Base-by-base conservation (phyloP, 2,797 vertebrate genomes). In the Bufotes viridis region DNA sequence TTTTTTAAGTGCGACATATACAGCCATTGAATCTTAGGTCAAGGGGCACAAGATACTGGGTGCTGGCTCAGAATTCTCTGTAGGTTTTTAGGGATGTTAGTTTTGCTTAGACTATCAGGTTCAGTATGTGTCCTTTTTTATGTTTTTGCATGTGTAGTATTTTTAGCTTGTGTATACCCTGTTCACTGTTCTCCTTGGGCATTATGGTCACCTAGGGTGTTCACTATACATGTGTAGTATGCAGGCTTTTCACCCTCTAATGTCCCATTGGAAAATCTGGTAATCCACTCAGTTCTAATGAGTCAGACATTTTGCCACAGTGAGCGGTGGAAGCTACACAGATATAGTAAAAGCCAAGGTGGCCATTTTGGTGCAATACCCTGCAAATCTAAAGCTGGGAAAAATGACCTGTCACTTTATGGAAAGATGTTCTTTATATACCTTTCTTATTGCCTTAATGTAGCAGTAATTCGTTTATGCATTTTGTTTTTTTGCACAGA, bases 401-500 rank as follows among this genome's bases (percentile, higher is more conserved):
- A 82, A 82, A 70, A 78, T 93, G 67, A 91, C 96, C 95, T 94
- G 98, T 97, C 98, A 99, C 98, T 99, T 99, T 99, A 99, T 95
- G 94, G 95, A 96, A 93, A 96, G 94, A 95, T 93, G 95, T 94
- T 95, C 95, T 95, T 94, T 95, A 90, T 95, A 93, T 95, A 94
- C 94, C 95, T 94, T 96, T 95, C 95, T 95, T 97, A 96, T 96
- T 95, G 96, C 97, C 97, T 98, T 97, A 98, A 97, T 96, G 97
- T 99, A 99, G 98, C 97, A 96, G 94, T 95, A 94, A 94, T 92
- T 93, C 95, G 83, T 90, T 94, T 95, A 96, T 96, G 96, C 95
- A 96, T 96, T 89, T 95, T 96, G 90, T 93, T 97, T 95, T 96
- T 96, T 97, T 98, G 96, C 96, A 97, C 97, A 96, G 96, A 97